Evolutionary conservation across 2,797 vertebrate species (phyloP).

Genomic region (Chloroceryle amazona): DNA sequence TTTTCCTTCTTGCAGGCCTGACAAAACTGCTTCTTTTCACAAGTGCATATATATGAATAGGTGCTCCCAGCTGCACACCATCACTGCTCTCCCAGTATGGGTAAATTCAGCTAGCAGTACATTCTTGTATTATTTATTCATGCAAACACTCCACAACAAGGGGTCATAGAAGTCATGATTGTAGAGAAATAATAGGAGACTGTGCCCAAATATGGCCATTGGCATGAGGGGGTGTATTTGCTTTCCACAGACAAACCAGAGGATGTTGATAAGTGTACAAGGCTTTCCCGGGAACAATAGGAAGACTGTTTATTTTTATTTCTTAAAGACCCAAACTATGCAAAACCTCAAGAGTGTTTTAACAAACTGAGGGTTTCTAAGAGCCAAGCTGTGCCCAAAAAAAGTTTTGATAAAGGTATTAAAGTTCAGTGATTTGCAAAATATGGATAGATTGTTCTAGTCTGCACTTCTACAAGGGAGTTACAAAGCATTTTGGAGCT

Average conservation of each 20-base stretch:
- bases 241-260: neutral
- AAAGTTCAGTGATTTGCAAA: neutral
- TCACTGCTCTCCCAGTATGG: fast-evolving
- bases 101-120: neutral
- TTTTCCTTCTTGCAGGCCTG: neutral
- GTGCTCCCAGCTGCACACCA: neutral
- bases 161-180: neutral
- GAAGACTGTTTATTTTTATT: neutral
- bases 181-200: neutral
- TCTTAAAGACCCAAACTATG: neutral
- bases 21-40: neutral
- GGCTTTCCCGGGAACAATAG: neutral
- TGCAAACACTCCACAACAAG: neutral
- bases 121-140: neutral
- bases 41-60: neutral
- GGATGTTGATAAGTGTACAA: neutral
- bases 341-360: neutral
- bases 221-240: neutral
- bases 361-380: neutral
- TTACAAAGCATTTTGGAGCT: neutral
- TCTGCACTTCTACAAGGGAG: neutral
- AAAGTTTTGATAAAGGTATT: neutral
- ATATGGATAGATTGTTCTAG: neutral
- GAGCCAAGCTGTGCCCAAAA: neutral
- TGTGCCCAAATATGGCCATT: neutral